Evolutionary conservation across 2,113 vertebrate species (phyloP).

Genomic region (Archocentrus centrarchus): DNA sequence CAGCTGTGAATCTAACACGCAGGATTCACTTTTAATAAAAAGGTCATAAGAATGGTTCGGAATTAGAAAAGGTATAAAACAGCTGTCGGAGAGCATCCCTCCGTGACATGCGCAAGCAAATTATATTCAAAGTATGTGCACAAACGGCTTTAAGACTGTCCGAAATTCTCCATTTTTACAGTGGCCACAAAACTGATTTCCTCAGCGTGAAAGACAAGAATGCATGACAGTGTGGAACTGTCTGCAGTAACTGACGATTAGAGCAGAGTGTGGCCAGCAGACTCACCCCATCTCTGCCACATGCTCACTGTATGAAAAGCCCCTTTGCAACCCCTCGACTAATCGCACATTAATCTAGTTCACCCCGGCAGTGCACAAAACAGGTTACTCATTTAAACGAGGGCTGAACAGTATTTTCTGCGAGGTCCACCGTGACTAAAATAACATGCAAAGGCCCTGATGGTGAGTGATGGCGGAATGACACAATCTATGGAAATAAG

Average conservation of each 20-base stretch:
- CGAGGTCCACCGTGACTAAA: slow-evolving; percentile 36
- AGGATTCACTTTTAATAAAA: background rate
- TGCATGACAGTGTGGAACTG: background rate
- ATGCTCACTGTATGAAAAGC: slow-evolving; percentile 7
- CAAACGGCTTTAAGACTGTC: background rate
- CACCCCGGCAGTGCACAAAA: background rate
- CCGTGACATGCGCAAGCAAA: background rate
- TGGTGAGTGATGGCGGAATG: background rate
- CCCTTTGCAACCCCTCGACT: slow-evolving; percentile 19
- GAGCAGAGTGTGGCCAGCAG: background rate
- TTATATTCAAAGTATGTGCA: slow-evolving; percentile 1
- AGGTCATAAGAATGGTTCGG: background rate
- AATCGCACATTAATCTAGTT: slow-evolving; percentile 45
- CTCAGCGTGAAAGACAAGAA: background rate
- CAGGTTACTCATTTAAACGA: slow-evolving; percentile 36
- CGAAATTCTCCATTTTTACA: background rate
- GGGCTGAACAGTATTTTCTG: background rate
- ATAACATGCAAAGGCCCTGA: slow-evolving; percentile 38
- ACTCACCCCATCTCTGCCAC: slow-evolving; percentile 30
- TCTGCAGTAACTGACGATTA: background rate
- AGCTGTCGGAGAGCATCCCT: background rate
- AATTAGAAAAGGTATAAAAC: background rate
- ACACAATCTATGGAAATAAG: slow-evolving; percentile 48
- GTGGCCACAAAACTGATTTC: background rate
- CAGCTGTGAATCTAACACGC: background rate